Percentiles rank a stretch among this genome's conserved stretches.
Conservation (phyloP, 2,797 vertebrate species). For the Spheniscus humboldti region DNA sequence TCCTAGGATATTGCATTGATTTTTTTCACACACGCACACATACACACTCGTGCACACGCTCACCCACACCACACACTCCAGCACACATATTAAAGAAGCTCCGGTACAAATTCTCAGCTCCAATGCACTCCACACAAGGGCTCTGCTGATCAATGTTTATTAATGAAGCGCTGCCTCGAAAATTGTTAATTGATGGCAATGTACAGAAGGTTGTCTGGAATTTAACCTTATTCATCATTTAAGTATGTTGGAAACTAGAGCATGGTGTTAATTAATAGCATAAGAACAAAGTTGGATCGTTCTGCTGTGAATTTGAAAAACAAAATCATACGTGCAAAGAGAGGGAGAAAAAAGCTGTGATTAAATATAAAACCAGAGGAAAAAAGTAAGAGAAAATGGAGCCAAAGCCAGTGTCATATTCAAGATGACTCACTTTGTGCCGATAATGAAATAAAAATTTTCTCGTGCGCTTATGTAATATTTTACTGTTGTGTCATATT, state of each 20-base stretch:
- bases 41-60: background rate
- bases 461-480: conserved; percentile 47
- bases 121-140: conserved; percentile 40
- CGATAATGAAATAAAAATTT: conserved; percentile 68
- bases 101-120: conserved; percentile 55
- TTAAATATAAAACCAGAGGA: conserved; percentile 71
- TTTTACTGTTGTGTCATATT: conserved; percentile 66
- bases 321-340: conserved; percentile 40
- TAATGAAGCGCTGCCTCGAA: conserved; percentile 74
- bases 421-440: conserved; percentile 72
- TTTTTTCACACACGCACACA: background rate
- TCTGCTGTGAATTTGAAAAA: conserved; percentile 51
- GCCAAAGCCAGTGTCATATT: conserved; percentile 63
- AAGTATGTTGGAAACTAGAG: conserved; percentile 71
- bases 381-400: conserved; percentile 69
- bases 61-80: background rate
- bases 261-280: conserved; percentile 76
- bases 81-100: conserved; percentile 12
- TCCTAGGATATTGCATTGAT: conserved; percentile 69
- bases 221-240: conserved; percentile 81
- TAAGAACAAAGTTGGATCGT: conserved; percentile 69
- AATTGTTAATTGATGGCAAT: conserved; percentile 80
- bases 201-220: conserved; percentile 74
- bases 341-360: conserved; percentile 18
- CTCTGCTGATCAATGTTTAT: conserved; percentile 75